Evolutionary conservation across 2,888 invertebrate genomes (phyloP), one percentile per base, ranked within the genome.

Genomic region (Agriopis aurantiaria): DNA sequence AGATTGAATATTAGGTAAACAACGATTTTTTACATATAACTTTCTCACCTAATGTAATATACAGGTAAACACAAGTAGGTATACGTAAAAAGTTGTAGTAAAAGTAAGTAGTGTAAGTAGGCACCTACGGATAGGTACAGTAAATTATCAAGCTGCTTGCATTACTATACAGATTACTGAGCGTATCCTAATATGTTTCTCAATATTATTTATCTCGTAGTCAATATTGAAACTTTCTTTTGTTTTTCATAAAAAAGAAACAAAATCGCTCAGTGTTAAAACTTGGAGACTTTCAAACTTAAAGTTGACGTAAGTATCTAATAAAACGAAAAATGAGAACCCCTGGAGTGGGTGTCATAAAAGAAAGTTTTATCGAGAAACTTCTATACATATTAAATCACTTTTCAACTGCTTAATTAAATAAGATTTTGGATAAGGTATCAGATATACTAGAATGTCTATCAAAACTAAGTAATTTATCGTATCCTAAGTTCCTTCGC

Each of bases 341-440:
- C 53, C 53, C 11, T 23, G 40, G 60, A 60, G 33, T 45, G 63
- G 59, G 59, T 68, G 52, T 63, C 58, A 63, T 14, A 23, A 53
- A 68, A 58, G 46, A 68, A 68, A 68, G 59, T 68, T 68, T 61
- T 64, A 68, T 63, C 23, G 63, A 64, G 60, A 64, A 64, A 59
- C 33, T 63, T 68, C 41, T 11, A 17, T 58, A 46, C 58, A 48
- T 40, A 62, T 57, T 68, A 68, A 63, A 52, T 52, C 58, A 52
- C 23, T 12, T 58, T 33, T 58, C 14, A 61, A n/a, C 14, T 57
- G 8, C 7, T 46, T 14, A 12, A 7, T 40, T 17, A 56, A 43
- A 14, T 56, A 43, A 1, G 11, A 14, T 8, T n/a, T 56, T 43
- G 3, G 43, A 14, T 43, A 48, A n/a, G n/a, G 8, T 48, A 48